Conservation (phyloP, 2,113 vertebrate genomes). For the Amphiprion percula region DNA sequence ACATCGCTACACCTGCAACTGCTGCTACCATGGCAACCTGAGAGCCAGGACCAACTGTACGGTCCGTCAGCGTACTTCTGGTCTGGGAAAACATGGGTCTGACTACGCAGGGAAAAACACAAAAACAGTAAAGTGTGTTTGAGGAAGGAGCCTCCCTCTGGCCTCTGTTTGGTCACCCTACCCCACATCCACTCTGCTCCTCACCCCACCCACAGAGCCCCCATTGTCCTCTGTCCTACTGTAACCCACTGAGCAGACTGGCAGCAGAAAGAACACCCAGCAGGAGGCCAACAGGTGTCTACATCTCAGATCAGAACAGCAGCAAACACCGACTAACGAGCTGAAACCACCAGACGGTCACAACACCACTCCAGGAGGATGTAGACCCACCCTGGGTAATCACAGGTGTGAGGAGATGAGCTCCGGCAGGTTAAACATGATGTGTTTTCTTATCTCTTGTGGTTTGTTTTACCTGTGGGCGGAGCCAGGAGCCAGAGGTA, state of each 20-base stretch:
- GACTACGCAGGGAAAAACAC: conserved; percentile 28
- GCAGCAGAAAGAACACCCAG: conserved; percentile 47
- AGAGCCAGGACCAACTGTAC: conserved; percentile 52
- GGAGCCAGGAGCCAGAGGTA: conserved; percentile 73
- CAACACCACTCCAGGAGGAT: conserved; percentile 8
- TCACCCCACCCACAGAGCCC: conserved; percentile 65
- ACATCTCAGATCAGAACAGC: conserved; percentile 16
- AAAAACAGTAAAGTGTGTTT: conserved; percentile 44
- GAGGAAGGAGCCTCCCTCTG: conserved; percentile 54
- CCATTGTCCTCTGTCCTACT: conserved; percentile 72
- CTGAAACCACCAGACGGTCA: conserved; percentile 1
- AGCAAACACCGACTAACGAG: conserved; percentile 32
- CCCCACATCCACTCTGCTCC: conserved; percentile 44
- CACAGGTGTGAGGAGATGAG: conserved; percentile 34
- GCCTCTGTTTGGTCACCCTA: conserved; percentile 59
- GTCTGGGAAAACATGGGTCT: conserved; percentile 44
- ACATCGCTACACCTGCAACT: not conserved
- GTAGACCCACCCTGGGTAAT: conserved; percentile 64
- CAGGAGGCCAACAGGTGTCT: conserved; percentile 10
- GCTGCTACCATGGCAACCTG: conserved; percentile 49
- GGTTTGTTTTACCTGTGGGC: conserved; percentile 73
- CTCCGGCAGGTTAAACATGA: not conserved
- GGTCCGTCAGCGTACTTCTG: conserved; percentile 38
- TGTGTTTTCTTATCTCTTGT: not conserved
- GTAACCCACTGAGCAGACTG: conserved; percentile 54